phyloP scores from a whole-genome alignment of 1,140 invertebrate genomes.

The Drosophila repletoides region DNA sequence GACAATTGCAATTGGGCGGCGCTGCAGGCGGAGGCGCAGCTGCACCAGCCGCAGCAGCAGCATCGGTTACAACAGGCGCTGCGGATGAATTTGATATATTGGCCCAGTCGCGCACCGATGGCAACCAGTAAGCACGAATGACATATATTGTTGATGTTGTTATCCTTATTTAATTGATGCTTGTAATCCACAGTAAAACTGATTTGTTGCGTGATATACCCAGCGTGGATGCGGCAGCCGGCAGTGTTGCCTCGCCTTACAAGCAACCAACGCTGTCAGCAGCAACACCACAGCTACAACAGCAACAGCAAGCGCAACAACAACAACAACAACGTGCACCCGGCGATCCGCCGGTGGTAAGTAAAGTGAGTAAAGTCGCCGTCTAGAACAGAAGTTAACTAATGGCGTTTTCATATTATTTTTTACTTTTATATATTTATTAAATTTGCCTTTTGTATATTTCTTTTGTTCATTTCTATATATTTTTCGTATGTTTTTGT shows the following conservation, averaged over 20 bases:
- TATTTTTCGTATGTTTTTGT: slow-evolving; percentile 44
- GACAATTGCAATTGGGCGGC: slow-evolving; percentile 60
- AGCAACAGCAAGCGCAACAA: too few species aligned
- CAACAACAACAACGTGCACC: slow-evolving; percentile 34
- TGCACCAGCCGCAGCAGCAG: slow-evolving; percentile 36
- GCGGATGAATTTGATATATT: slow-evolving; percentile 95
- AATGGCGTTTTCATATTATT: slow-evolving; percentile 51
- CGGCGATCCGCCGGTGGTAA: slow-evolving; percentile 78
- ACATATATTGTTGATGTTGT: not conserved
- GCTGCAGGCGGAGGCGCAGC: slow-evolving; percentile 9
- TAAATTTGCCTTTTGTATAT: slow-evolving; percentile 30
- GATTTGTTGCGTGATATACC: slow-evolving; percentile 76
- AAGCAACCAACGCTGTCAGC: slow-evolving; percentile 35
- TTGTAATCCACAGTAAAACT: slow-evolving; percentile 54
- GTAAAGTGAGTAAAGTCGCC: slow-evolving; percentile 77
- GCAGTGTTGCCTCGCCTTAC: slow-evolving; percentile 68
- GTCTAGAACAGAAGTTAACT: slow-evolving; percentile 49
- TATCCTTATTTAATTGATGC: not conserved
- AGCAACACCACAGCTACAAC: slow-evolving; percentile 14
- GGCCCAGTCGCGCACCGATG: slow-evolving; percentile 90
- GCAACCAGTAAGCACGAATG: slow-evolving; percentile 57
- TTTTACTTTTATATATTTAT: slow-evolving; percentile 35
- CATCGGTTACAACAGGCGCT: slow-evolving; percentile 78
- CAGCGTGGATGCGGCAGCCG: slow-evolving; percentile 73
- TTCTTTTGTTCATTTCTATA: slow-evolving; percentile 25